phyloP scores from a whole-genome alignment of 2,113 vertebrate genomes.

The Misgurnus anguillicaudatus region DNA sequence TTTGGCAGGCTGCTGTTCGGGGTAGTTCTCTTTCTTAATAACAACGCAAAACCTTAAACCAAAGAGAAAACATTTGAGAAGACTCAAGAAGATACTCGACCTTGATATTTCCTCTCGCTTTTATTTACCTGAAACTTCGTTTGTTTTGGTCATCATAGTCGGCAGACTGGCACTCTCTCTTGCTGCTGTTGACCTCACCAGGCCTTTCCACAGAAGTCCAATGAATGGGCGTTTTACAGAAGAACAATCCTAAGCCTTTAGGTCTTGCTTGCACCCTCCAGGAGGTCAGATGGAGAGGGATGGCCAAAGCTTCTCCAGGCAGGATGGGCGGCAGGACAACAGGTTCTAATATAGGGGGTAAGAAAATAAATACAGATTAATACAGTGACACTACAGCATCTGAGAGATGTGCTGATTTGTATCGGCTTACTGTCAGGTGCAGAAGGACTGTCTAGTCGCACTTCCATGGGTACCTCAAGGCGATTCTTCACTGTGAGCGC shows the following conservation, averaged over 20 bases:
- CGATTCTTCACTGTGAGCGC: constrained; percentile 93
- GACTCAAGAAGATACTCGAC: not conserved
- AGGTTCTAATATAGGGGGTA: constrained; percentile 77
- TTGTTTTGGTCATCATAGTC: constrained; percentile 84
- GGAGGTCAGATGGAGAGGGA: constrained; percentile 93
- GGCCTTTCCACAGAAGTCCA: constrained; percentile 92
- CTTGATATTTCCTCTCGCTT: not conserved
- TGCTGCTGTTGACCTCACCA: constrained; percentile 88
- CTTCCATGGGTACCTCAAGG: constrained; percentile 90
- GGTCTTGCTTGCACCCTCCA: constrained; percentile 95
- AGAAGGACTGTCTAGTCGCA: constrained; percentile 92
- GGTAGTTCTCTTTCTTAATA: constrained; percentile 96
- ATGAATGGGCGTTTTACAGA: constrained; percentile 94
- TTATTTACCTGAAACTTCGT: constrained; percentile 86
- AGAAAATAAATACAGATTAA: not conserved
- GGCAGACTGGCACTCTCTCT: constrained; percentile 90
- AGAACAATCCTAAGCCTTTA: constrained; percentile 90
- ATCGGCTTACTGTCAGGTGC: constrained; percentile 90
- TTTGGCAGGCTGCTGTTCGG: constrained; percentile 91
- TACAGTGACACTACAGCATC: not conserved
- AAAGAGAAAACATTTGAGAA: not conserved
- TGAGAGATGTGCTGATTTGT: not conserved
- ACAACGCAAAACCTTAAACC: constrained; percentile 90
- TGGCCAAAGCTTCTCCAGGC: constrained; percentile 86
- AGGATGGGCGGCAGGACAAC: constrained; percentile 91